phyloP scores from a whole-genome alignment of 2,113 vertebrate species.

The Raja brachyura region DNA sequence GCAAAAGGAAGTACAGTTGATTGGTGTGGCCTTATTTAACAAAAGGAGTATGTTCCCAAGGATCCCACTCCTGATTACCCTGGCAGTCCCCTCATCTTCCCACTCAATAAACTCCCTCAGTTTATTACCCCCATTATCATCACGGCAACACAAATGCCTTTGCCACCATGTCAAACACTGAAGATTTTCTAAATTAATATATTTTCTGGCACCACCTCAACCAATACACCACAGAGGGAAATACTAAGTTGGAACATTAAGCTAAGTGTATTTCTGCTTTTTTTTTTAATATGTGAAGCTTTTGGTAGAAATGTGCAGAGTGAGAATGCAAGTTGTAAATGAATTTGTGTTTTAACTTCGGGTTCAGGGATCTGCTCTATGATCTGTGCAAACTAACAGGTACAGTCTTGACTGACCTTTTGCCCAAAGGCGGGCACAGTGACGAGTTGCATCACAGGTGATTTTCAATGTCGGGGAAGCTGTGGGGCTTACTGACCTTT shows the following conservation, averaged over 20 bases:
- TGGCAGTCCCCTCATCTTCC: background rate
- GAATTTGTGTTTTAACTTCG: background rate
- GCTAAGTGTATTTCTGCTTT: too few relatives aligned
- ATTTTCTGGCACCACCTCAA: too few relatives aligned
- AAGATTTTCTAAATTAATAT: too few relatives aligned
- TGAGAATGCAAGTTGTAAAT: background rate
- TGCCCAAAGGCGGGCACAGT: background rate
- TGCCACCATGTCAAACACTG: too few relatives aligned
- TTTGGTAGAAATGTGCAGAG: background rate
- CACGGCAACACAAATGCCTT: too few relatives aligned
- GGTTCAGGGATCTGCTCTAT: background rate
- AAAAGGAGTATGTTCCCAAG: background rate
- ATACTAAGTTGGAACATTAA: too few relatives aligned
- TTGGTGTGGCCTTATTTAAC: background rate
- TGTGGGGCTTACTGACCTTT: background rate
- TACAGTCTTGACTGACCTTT: background rate
- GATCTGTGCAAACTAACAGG: background rate
- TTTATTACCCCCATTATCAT: too few relatives aligned
- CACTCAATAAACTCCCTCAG: background rate
- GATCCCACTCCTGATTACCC: background rate
- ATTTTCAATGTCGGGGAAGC: background rate
- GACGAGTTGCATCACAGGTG: too few relatives aligned
- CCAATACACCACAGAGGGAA: too few relatives aligned
- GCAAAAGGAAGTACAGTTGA: background rate
- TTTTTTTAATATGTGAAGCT: too few relatives aligned